A percentile compares a stretch with the other conserved stretches of the same genome.
Evolutionary conservation across 2,113 vertebrate genomes (phyloP).

Genomic region (Nicator chloris): DNA sequence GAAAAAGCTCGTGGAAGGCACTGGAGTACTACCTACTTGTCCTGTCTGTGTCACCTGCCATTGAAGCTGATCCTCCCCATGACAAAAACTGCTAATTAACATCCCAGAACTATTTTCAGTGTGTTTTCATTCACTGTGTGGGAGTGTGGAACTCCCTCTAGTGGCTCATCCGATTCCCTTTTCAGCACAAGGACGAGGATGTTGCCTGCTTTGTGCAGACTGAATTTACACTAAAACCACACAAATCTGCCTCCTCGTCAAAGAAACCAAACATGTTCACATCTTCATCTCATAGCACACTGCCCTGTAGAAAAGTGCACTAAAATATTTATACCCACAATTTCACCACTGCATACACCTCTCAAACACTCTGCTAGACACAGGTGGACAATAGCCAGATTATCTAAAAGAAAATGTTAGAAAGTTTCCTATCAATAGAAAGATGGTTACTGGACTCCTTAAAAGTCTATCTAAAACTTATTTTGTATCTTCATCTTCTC

Average conservation of each 20-base stretch:
- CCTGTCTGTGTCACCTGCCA: neutral
- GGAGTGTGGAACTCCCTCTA: slow-evolving; percentile 16
- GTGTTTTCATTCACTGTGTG: neutral
- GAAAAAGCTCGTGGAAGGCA: neutral
- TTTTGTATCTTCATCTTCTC: neutral
- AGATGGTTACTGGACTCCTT: neutral
- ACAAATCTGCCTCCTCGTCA: neutral
- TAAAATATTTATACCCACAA: neutral
- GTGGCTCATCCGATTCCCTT: neutral
- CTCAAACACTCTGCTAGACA: neutral
- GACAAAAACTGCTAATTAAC: neutral
- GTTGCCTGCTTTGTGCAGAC: neutral
- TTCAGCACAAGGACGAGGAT: neutral
- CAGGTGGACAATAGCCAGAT: neutral
- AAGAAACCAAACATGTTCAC: neutral
- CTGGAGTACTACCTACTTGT: neutral
- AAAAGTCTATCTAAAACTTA: neutral
- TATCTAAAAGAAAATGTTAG: neutral
- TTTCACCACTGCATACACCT: neutral
- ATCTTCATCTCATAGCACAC: neutral
- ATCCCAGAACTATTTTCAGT: neutral
- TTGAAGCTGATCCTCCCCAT: neutral
- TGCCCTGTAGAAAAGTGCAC: neutral
- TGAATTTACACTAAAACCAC: neutral
- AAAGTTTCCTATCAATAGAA: neutral